Evolutionary conservation across 2,888 invertebrate genomes (phyloP), one percentile per base, ranked within the genome.

Genomic region (Yponomeuta plumbellus): DNA sequence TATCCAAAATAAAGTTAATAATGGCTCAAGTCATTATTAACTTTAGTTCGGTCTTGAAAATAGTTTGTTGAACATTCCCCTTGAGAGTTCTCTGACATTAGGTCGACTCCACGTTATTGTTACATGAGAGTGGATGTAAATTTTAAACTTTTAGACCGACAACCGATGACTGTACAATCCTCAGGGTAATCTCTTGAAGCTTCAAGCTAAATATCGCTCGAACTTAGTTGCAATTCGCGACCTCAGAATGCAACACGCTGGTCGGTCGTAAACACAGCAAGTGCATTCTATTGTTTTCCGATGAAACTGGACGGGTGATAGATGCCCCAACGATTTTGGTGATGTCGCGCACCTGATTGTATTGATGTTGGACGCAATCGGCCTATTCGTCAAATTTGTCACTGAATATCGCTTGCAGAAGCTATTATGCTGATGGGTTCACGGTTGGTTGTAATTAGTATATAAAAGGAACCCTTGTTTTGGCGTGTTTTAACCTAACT

Each of bases 221-320:
- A 17, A 52, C 17, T 13, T 17, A 52, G 44, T 52, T 17, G 44
- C 44, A 13, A 52, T 13, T 52, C 44, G 44, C 8, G 44, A 52
- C 44, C 44, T 52, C 44, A 17, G 44, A 52, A 52, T 17, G 44
- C 44, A 52, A 52, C 17, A 52, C 3, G 10, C 23, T 26, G 26
- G 20, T 2, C n/a, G 11, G 62, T 44, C 52, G 52, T 44, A 44
- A 64, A 52, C 64, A 64, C n/a, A 22, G 64, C 52, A 22, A 79
- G 76, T 83, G 81, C 80, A 77, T 79, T 82, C 80, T 83, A 83
- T 86, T 85, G 86, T 85, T 85, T 84, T 79, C 81, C 80, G 78
- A 83, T 81, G 78, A 74, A 71, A 74, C 72, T 68, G 73, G 78
- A 77, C 79, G 77, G 78, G 79, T 80, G 81, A 84, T 80, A 78